These are phyloP conservation scores for Willisornis vidua DNA, from an alignment of 2,113 vertebrate species.

Conservation along the genomic window DNA sequence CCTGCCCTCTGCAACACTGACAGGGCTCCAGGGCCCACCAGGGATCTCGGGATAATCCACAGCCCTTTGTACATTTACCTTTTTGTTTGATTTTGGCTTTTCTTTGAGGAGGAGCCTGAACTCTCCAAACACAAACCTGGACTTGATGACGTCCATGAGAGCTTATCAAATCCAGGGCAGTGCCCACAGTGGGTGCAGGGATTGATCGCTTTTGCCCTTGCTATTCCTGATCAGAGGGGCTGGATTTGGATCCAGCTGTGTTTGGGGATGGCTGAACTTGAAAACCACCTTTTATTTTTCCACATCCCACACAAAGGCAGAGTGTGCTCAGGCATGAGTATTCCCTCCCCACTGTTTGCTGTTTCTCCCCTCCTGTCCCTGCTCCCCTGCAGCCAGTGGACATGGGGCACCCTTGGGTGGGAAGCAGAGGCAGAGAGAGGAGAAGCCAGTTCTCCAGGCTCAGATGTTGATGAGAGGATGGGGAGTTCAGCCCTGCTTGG, in stretches of 20 bases:
- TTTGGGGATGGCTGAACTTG: not conserved
- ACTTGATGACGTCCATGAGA: not conserved
- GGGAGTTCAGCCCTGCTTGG: not conserved
- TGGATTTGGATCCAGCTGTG: not conserved
- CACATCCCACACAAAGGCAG: not conserved
- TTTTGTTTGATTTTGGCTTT: not conserved
- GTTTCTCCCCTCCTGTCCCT: not conserved
- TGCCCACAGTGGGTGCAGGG: not conserved
- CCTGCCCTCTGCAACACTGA: not conserved
- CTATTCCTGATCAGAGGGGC: not conserved
- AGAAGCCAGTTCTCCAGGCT: not conserved
- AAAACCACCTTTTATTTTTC: not conserved
- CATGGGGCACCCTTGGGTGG: not conserved
- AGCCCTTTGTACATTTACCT: not conserved
- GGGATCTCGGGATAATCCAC: not conserved
- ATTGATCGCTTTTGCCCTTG: not conserved
- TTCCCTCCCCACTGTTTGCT: accelerated
- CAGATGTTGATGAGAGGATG: too few species aligned
- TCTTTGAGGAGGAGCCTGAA: not conserved
- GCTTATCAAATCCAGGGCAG: not conserved
- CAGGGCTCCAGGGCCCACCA: not conserved
- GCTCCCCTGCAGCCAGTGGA: not conserved
- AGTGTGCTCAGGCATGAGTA: accelerated
- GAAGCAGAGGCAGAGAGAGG: not conserved
- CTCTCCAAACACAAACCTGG: not conserved